These are phyloP conservation scores for Brenthis hecate DNA, from an alignment of 2,888 invertebrate species.

Conservation along the genomic window DNA sequence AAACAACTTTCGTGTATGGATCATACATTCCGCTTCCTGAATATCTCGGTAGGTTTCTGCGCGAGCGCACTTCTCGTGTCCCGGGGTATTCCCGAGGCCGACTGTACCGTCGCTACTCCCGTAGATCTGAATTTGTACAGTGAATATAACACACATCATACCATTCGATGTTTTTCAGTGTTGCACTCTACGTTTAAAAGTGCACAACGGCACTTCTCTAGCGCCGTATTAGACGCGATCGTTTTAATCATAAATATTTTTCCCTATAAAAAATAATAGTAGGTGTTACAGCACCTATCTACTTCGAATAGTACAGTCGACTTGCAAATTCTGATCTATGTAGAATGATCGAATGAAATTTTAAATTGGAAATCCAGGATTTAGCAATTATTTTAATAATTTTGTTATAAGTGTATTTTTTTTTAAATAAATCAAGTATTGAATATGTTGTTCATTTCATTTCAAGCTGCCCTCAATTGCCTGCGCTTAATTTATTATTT, in stretches of 20 bases:
- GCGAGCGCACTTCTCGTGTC: background rate
- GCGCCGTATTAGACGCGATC: no score
- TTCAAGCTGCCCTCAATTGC: background rate
- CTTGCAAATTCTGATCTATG: constrained; percentile 61
- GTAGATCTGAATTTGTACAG: no score
- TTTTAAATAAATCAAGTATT: constrained; percentile 61
- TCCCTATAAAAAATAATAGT: background rate
- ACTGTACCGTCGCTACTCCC: background rate
- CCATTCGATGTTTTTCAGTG: no score
- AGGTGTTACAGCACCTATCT: no score
- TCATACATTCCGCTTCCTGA: background rate
- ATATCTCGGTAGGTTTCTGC: background rate
- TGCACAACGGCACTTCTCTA: no score
- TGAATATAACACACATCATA: no score
- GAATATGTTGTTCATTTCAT: constrained; percentile 18
- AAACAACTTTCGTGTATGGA: no score
- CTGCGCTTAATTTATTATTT: background rate
- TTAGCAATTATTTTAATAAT: constrained; percentile 45
- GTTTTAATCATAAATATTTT: background rate
- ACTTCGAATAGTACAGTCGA: constrained; percentile 1
- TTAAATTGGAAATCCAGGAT: constrained; percentile 31
- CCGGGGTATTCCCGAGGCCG: background rate
- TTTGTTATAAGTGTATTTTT: constrained; percentile 63
- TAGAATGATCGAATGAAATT: constrained; percentile 36
- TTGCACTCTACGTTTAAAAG: no score